Base-by-base conservation (phyloP, 2,888 invertebrate genomes). In the Zootermopsis nevadensis region DNA sequence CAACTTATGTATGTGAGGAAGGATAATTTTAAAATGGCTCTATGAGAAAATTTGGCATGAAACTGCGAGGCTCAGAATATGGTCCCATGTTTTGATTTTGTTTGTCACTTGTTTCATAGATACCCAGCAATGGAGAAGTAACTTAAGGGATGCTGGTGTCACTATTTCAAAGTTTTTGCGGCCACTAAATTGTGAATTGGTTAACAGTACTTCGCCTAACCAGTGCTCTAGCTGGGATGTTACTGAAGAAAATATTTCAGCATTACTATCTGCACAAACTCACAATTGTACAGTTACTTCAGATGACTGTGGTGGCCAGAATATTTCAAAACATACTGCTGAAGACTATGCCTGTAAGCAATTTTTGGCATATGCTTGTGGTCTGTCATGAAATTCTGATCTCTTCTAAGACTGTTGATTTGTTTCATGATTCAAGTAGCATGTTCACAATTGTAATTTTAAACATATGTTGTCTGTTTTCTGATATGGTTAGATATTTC, bases 21-120 rank as follows among this genome's bases (percentile, higher is more conserved):
- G n/a, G n/a, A n/a, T 31, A 35, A 22, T 38, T 15, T 66, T 8
- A 30, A 30, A 30, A 30, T 30, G n/a, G 10, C n/a, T 66, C 66
- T 30, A 15, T 7, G 66, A 10, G 15, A 15, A n/a, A n/a, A 15
- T 66, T 27, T 12, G 27, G 12, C 12, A n/a, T 10, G 19, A n/a
- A 27, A 19, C 4, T 66, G 1, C 12, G 8, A 10, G 27, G 15
- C 8, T 66, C 15, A 30, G 12, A 6, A n/a, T n/a, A 30, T 12
- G 1, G 30, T 30, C 66, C 66, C 0, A 12, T 30, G 27, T 60
- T 22, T 24, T 60, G 8, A 60, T 60, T n/a, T 60, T 30, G 7
- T 19, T 66, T 8, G 30, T n/a, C 79, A 67, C 3, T 48, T 67
- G 22, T 80, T 84, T 79, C 83, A 84, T 85, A 86, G 77, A 86